These are phyloP conservation scores for Oligia latruncula DNA, from an alignment of 2,888 invertebrate species.

Conservation along the genomic window DNA sequence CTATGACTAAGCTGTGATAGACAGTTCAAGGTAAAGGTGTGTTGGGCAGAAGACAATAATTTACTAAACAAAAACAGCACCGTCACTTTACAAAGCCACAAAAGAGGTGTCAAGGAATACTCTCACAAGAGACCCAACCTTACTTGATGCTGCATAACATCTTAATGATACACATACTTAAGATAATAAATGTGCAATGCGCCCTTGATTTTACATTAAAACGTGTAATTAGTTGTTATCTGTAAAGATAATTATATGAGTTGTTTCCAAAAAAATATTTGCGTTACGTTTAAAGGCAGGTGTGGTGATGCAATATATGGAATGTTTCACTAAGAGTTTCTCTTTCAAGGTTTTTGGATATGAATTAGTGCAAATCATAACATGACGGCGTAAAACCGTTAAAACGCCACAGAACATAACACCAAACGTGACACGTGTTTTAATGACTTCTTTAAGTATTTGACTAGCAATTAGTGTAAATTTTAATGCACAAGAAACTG, in stretches of 20 bases:
- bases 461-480: conserved; percentile 6
- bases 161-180: not conserved
- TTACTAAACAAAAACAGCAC: conserved; percentile 5
- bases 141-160: conserved; percentile 1
- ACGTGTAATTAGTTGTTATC: conserved; percentile 15
- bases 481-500: conserved; percentile 24
- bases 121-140: not conserved
- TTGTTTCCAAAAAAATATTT: conserved; percentile 5
- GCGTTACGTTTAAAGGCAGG: conserved; percentile 8
- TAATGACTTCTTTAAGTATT: conserved; percentile 26
- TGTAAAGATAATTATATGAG: not conserved
- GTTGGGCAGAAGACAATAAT: conserved; percentile 16
- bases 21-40: conserved; percentile 38
- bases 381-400: conserved; percentile 15
- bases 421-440: conserved; percentile 19
- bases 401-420: conserved; percentile 24
- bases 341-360: conserved; percentile 50
- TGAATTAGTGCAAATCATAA: conserved; percentile 41
- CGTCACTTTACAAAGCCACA: not conserved
- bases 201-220: conserved; percentile 22
- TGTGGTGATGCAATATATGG: conserved; percentile 18
- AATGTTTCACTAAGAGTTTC: conserved; percentile 16
- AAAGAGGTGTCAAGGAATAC: conserved; percentile 9
- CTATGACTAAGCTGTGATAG: not conserved
- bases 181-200: not conserved